These are phyloP conservation scores for Alcis repandata DNA, from an alignment of 2,888 invertebrate genomes.

Conservation along the genomic window DNA sequence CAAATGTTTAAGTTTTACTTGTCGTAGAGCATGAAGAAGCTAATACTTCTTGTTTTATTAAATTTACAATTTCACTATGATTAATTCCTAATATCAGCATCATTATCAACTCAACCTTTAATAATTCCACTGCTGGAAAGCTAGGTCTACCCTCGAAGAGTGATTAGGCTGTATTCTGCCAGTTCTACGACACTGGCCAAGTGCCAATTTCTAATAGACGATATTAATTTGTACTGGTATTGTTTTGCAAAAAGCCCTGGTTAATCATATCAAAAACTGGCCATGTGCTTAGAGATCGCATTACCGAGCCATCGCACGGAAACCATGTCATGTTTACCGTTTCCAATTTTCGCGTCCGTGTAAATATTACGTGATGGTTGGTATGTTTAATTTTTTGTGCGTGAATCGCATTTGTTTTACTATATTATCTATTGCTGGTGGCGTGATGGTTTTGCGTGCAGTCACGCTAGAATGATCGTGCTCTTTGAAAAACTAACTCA, in stretches of 20 bases:
- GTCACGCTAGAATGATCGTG: constrained; percentile 59
- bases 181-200: no score
- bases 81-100: no score
- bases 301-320: constrained; percentile 21
- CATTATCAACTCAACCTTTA: no score
- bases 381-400: constrained; percentile 31
- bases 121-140: no score
- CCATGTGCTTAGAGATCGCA: constrained; percentile 28
- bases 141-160: no score
- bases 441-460: constrained; percentile 57
- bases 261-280: constrained; percentile 21
- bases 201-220: neutral
- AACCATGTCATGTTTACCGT: constrained; percentile 32
- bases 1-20: constrained; percentile 24
- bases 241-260: constrained; percentile 8
- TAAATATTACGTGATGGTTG: constrained; percentile 30
- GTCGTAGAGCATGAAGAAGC: constrained; percentile 28
- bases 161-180: no score
- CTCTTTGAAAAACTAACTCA: constrained; percentile 30
- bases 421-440: constrained; percentile 47
- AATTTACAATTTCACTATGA: neutral
- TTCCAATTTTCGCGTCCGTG: constrained; percentile 22
- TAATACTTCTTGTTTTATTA: constrained; percentile 12
- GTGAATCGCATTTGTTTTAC: constrained; percentile 34
- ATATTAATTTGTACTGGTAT: neutral